These are phyloP conservation scores for Scophthalmus maximus DNA, from an alignment of 2,113 vertebrate species.

Conservation along the genomic window DNA sequence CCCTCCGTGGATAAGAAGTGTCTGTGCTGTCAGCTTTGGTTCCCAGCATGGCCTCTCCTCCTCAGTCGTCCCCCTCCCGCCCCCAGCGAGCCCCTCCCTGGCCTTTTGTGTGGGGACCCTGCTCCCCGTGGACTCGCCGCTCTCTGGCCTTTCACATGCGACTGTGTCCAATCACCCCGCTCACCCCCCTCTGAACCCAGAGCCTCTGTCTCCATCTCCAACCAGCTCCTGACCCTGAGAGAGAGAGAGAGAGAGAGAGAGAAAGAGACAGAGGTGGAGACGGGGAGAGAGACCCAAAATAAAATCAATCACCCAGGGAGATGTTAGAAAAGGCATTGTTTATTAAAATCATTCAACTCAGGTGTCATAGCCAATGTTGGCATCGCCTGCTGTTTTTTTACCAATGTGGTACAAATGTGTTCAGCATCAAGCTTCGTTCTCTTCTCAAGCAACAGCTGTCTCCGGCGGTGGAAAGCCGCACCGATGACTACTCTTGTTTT, in stretches of 20 bases:
- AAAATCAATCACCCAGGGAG: constrained; percentile 11
- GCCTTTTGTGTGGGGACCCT: constrained; percentile 78
- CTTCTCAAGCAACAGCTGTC: too few species aligned
- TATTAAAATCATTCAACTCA: too few species aligned
- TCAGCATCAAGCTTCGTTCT: too few species aligned
- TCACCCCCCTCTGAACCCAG: constrained; percentile 61
- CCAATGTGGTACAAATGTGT: too few species aligned
- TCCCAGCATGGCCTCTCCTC: constrained; percentile 77
- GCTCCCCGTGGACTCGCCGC: constrained; percentile 77
- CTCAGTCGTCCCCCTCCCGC: constrained; percentile 28
- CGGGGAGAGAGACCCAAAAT: neutral
- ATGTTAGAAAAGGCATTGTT: neutral
- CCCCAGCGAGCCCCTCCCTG: constrained; percentile 61
- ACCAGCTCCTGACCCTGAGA: constrained; percentile 58
- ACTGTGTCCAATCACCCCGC: constrained; percentile 84
- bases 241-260: neutral
- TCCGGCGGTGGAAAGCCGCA: too few species aligned
- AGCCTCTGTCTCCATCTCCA: constrained; percentile 66
- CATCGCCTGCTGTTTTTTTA: too few species aligned
- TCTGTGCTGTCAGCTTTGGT: constrained; percentile 81
- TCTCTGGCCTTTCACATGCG: constrained; percentile 82
- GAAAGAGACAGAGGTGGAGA: neutral
- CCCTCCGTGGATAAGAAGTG: constrained; percentile 74
- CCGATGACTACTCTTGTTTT: too few species aligned
- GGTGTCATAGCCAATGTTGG: too few species aligned